Percentiles rank a stretch among this genome's conserved stretches.
These are phyloP conservation scores for Antedon mediterranea DNA, from an alignment of 53 echinoderm and acorn worm species.

Conservation along the genomic window DNA sequence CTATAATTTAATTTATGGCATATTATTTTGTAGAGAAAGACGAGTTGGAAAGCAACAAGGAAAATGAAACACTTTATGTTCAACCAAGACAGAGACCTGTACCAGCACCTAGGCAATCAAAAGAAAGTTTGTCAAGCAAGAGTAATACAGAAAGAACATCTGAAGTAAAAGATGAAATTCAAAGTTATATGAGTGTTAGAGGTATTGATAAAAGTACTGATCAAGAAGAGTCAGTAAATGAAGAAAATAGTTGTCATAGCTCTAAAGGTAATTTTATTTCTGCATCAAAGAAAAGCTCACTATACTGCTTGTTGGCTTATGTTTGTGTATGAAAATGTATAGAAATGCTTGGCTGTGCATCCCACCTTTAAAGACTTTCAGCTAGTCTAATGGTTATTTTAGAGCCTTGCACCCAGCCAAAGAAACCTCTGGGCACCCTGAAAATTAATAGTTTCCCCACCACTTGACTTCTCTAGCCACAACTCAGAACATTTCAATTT, in stretches of 20 bases:
- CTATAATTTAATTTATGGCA: background rate
- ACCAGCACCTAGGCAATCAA: background rate
- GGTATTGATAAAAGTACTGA: background rate
- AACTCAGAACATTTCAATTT: no score
- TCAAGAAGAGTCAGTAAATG: background rate
- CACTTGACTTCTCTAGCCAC: no score
- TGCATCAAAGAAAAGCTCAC: no score
- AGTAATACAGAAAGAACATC: background rate
- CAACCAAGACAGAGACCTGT: background rate
- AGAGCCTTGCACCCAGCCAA: no score
- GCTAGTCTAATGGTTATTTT: no score
- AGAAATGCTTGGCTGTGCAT: no score
- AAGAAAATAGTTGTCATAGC: background rate
- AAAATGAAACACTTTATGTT: background rate
- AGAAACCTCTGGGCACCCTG: no score
- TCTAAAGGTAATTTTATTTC: background rate
- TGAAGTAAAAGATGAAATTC: background rate
- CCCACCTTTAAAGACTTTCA: no score
- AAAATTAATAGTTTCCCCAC: no score
- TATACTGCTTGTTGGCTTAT: no score
- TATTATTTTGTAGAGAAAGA: background rate
- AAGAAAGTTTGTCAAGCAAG: background rate
- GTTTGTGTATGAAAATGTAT: no score
- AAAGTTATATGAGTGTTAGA: background rate
- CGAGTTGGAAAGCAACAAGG: background rate